These are phyloP conservation scores for Sitta europaea DNA, from an alignment of 2,113 vertebrate species.

Conservation along the genomic window DNA sequence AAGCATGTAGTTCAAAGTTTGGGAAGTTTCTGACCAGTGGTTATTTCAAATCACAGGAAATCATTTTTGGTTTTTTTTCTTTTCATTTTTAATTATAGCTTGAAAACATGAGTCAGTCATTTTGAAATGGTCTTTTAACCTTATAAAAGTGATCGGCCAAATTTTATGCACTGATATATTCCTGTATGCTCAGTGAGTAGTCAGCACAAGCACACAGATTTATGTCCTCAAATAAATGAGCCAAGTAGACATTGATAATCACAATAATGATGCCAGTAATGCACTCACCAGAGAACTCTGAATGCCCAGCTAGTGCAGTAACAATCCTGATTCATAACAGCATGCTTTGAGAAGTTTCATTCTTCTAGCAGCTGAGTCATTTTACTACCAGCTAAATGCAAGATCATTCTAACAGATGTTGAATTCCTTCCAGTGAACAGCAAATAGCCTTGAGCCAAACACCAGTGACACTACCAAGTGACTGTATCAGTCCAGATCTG, in stretches of 20 bases:
- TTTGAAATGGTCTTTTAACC: neutral
- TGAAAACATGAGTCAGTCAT: neutral
- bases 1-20: neutral
- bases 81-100: neutral
- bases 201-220: neutral
- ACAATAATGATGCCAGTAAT: conserved; percentile 12
- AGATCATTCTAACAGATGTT: neutral
- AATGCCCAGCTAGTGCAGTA: conserved; percentile 4
- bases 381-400: conserved; percentile 5
- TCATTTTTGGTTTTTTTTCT: fast-evolving
- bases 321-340: neutral
- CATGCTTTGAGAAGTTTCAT: neutral
- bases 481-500: neutral
- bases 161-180: neutral
- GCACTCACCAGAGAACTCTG: conserved; percentile 9
- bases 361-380: conserved; percentile 27
- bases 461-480: neutral
- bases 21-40: neutral
- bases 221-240: conserved; percentile 18
- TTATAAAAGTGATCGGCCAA: neutral
- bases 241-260: conserved; percentile 23
- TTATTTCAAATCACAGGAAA: neutral
- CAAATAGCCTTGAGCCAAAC: neutral
- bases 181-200: neutral
- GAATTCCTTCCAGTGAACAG: conserved; percentile 2